Conservation (phyloP, 2,113 vertebrate genomes). For the Anguilla rostrata region DNA sequence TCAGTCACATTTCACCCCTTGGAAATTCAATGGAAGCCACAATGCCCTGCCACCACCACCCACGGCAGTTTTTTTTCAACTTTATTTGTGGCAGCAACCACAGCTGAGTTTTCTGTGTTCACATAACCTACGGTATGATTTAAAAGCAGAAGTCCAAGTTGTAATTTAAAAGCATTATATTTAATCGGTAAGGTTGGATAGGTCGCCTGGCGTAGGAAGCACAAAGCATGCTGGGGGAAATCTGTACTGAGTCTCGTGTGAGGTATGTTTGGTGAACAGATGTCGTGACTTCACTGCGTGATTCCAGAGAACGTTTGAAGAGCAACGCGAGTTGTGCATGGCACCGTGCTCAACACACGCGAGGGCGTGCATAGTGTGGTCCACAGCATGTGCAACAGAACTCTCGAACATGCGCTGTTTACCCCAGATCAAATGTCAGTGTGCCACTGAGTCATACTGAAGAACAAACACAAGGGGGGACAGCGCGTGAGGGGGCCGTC, state of each 20-base stretch:
- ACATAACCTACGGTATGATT: too few relatives aligned
- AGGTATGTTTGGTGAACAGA: background rate
- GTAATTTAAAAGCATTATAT: too few relatives aligned
- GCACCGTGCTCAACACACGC: background rate
- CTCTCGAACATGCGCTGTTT: slow-evolving; percentile 59
- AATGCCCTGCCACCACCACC: too few relatives aligned
- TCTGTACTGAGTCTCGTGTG: background rate
- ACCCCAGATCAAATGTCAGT: slow-evolving; percentile 62
- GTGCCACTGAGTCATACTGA: slow-evolving; percentile 51
- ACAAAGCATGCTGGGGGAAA: background rate
- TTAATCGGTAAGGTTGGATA: too few relatives aligned
- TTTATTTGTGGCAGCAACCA: too few relatives aligned
- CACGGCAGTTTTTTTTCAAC: too few relatives aligned
- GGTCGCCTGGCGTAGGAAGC: too few relatives aligned
- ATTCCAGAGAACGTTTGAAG: background rate
- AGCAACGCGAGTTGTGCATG: background rate
- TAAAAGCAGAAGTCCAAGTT: too few relatives aligned
- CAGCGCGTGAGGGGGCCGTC: background rate
- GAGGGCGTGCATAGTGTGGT: slow-evolving; percentile 15
- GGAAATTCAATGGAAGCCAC: too few relatives aligned
- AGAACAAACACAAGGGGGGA: slow-evolving; percentile 42
- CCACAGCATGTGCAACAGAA: slow-evolving; percentile 46
- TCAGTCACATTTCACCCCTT: too few relatives aligned
- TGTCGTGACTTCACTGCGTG: background rate
- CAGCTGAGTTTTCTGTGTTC: too few relatives aligned